These are phyloP conservation scores for Bathynomus jamesi DNA, from an alignment of 1,140 invertebrate species.

Conservation along the genomic window DNA sequence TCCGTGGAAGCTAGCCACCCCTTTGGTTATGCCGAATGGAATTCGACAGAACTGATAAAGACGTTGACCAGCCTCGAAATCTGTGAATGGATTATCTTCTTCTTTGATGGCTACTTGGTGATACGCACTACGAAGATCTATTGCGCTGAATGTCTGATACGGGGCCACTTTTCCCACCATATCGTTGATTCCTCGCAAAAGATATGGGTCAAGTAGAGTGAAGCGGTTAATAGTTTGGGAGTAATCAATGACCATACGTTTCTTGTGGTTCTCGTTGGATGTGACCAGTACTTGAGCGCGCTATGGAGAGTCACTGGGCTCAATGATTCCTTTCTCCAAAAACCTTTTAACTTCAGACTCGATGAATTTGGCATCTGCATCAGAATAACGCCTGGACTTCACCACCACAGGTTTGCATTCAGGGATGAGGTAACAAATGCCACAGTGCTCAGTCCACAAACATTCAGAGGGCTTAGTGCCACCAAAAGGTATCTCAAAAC, in stretches of 20 bases:
- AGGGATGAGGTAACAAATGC: neutral
- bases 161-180: neutral
- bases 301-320: neutral
- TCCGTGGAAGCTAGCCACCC: neutral
- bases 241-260: neutral
- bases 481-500: no score
- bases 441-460: neutral
- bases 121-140: no score
- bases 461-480: no score
- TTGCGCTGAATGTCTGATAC: neutral
- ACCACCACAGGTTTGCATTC: constrained; percentile 1
- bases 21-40: neutral
- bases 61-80: neutral
- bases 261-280: neutral
- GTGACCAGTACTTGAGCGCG: neutral
- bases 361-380: neutral
- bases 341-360: constrained; percentile 4
- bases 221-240: neutral
- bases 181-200: neutral
- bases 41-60: neutral
- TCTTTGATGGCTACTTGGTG: neutral
- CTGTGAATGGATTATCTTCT: neutral
- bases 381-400: constrained; percentile 3
- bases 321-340: constrained; percentile 10
- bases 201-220: neutral